Percentiles rank a stretch among this genome's conserved stretches.
These are phyloP conservation scores for Sebastes fasciatus DNA, from an alignment of 2,113 vertebrate species.

Conservation along the genomic window DNA sequence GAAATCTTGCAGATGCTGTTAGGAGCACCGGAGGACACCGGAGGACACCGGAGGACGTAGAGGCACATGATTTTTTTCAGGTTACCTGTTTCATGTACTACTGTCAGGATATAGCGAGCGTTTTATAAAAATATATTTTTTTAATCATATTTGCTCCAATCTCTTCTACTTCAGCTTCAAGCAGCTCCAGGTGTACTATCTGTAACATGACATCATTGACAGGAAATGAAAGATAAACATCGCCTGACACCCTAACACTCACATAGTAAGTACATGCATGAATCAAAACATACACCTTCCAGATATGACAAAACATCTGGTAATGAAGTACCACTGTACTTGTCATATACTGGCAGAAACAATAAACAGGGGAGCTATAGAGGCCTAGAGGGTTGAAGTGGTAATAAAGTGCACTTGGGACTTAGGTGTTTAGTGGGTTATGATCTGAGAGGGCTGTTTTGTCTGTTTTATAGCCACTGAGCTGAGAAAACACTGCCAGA, in stretches of 20 bases:
- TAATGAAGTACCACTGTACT: neutral
- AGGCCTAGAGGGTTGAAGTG: neutral
- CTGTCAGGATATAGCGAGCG: too few species aligned
- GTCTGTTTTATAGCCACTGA: neutral
- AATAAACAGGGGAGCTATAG: neutral
- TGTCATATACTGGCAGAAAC: neutral
- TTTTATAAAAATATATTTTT: too few species aligned
- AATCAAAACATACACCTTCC: neutral
- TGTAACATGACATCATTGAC: neutral
- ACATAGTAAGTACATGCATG: neutral
- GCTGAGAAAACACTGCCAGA: neutral
- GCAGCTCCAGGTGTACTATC: constrained; percentile 6
- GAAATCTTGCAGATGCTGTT: too few species aligned
- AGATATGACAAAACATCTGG: neutral
- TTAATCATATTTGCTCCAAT: too few species aligned
- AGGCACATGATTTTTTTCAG: too few species aligned
- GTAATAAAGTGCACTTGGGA: constrained; percentile 13
- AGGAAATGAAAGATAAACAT: constrained; percentile 3
- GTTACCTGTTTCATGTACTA: too few species aligned
- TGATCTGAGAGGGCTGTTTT: neutral
- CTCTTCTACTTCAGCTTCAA: neutral
- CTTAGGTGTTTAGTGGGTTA: neutral
- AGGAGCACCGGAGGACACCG: too few species aligned
- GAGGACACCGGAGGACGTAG: too few species aligned
- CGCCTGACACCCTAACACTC: neutral